Evolutionary conservation across 2,113 vertebrate species (phyloP).

Genomic region (Hemiprocne comata): DNA sequence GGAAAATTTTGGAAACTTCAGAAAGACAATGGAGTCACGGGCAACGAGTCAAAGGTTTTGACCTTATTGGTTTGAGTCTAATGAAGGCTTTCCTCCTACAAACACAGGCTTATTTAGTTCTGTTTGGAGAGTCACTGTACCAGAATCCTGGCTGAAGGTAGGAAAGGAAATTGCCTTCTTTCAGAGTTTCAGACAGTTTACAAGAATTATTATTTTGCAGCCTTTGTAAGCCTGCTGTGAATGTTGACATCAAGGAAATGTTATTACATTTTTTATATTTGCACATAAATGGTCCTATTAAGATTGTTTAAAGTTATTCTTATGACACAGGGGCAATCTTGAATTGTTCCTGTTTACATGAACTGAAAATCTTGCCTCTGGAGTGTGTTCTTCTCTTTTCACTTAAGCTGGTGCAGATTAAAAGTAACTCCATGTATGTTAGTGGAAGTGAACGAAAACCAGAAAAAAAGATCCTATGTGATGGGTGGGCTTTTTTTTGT

Average conservation of each 20-base stretch:
- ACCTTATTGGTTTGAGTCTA: background rate
- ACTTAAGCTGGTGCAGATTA: background rate
- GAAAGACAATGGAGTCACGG: background rate
- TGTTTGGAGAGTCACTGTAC: conserved; percentile 7
- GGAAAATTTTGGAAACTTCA: background rate
- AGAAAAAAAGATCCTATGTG: background rate
- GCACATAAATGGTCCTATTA: background rate
- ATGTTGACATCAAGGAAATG: background rate
- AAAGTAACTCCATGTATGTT: background rate
- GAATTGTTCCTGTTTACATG: background rate
- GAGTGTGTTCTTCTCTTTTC: background rate
- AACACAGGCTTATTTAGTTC: background rate
- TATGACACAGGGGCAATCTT: background rate
- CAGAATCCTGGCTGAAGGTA: background rate
- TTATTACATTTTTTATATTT: background rate
- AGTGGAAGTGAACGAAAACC: background rate
- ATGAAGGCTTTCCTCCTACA: background rate
- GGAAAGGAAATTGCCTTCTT: background rate
- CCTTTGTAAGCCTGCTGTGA: background rate
- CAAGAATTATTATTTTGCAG: background rate
- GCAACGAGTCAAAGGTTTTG: background rate
- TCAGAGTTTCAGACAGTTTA: background rate
- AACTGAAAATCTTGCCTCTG: background rate
- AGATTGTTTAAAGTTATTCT: background rate
- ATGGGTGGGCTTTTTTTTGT: background rate